Evolutionary conservation across 2,113 vertebrate species (phyloP).

Genomic region (Antennarius striatus): DNA sequence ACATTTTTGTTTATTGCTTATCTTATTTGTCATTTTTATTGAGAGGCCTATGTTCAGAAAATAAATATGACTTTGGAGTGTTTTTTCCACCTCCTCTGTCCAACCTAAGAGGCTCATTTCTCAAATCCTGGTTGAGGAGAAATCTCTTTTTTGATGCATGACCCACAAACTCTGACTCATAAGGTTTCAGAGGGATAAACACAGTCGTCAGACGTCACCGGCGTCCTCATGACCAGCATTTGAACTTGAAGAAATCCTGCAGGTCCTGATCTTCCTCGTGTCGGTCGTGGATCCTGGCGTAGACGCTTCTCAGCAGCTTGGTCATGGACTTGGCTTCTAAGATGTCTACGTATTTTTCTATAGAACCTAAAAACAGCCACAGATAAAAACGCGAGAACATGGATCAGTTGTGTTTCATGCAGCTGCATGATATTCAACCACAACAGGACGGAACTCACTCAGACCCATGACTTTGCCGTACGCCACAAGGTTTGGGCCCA

Average conservation of each 20-base stretch:
- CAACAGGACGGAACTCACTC: slow-evolving; percentile 42
- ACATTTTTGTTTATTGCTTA: slow-evolving; percentile 11
- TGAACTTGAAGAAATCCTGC: slow-evolving; percentile 76
- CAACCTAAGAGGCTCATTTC: not conserved
- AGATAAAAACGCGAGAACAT: not conserved
- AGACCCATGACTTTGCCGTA: slow-evolving; percentile 77
- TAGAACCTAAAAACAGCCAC: slow-evolving; percentile 60
- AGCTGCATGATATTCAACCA: no score
- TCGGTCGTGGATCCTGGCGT: slow-evolving; percentile 66
- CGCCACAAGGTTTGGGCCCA: slow-evolving; percentile 64
- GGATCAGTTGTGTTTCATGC: no score
- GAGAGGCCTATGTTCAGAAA: slow-evolving; percentile 25
- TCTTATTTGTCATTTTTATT: slow-evolving; percentile 40
- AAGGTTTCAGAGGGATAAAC: not conserved
- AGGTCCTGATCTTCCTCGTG: slow-evolving; percentile 73
- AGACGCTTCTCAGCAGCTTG: slow-evolving; percentile 68
- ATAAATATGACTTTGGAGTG: slow-evolving; percentile 48
- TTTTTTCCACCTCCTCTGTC: not conserved
- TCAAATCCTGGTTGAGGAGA: not conserved
- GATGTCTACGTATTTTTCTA: slow-evolving; percentile 72
- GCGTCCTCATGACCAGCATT: slow-evolving; percentile 70
- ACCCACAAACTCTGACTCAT: not conserved
- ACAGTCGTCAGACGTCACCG: not conserved
- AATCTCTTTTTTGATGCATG: not conserved
- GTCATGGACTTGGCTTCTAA: slow-evolving; percentile 71